A percentile compares a stretch with the other conserved stretches of the same genome.
phyloP scores from a whole-genome alignment of 2,797 vertebrate genomes.

The Phalanger gymnotis region DNA sequence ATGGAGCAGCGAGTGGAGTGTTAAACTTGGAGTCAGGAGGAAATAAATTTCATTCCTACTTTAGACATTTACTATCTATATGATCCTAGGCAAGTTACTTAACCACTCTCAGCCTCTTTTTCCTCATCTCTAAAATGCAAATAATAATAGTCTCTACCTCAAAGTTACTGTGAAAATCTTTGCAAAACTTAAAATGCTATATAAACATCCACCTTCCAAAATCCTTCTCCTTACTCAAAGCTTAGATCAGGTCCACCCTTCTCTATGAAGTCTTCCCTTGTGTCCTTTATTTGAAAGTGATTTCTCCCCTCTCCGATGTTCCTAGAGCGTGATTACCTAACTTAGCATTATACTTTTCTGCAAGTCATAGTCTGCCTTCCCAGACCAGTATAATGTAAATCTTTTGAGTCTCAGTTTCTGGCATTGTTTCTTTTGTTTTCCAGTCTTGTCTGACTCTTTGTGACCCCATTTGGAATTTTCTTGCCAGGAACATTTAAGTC shows the following conservation, averaged over 20 bases:
- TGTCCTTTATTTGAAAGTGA: background rate
- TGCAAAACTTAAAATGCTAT: background rate
- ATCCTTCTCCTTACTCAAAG: background rate
- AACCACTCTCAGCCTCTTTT: background rate
- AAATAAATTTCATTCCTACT: background rate
- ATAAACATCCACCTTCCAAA: background rate
- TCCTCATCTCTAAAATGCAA: background rate
- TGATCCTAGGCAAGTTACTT: background rate
- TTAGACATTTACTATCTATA: background rate
- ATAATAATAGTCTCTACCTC: background rate
- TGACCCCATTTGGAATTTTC: too few species aligned
- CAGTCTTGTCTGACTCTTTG: background rate
- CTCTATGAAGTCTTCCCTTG: background rate
- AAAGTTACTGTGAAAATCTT: background rate
- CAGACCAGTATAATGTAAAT: background rate
- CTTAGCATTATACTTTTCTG: background rate
- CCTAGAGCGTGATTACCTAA: background rate
- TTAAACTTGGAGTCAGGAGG: background rate
- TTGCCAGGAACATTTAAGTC: background rate
- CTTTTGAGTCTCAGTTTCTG: background rate
- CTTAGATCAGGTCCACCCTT: background rate
- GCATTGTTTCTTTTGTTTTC: background rate
- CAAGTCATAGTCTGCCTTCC: background rate
- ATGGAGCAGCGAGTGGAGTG: background rate
- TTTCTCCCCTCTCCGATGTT: background rate